Percentiles rank a stretch among this genome's conserved stretches.
phyloP scores from a whole-genome alignment of 1,140 invertebrate genomes.

The Pristionchus pacificus region DNA sequence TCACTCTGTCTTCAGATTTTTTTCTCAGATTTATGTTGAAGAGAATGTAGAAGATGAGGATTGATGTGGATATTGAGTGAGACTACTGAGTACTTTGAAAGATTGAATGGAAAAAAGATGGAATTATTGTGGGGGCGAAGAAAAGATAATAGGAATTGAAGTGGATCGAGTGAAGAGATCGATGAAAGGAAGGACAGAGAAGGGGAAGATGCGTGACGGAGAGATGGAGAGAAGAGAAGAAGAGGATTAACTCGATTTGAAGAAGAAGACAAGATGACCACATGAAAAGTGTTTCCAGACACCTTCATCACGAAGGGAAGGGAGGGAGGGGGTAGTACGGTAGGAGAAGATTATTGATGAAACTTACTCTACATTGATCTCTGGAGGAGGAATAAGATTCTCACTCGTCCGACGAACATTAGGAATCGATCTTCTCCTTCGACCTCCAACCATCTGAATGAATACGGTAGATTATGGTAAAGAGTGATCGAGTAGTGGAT shows the following conservation, averaged over 20 bases:
- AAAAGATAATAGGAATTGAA: conserved; percentile 7
- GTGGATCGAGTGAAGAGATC: conserved; percentile 8
- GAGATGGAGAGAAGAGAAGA: conserved; percentile 9
- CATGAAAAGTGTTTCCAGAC: conserved; percentile 11
- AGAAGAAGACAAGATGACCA: no score
- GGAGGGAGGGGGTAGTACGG: neutral
- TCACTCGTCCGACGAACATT: neutral
- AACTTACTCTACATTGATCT: neutral
- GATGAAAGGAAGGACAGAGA: neutral
- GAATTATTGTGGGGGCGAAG: conserved; percentile 2
- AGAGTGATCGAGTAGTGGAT: neutral
- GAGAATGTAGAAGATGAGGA: conserved; percentile 1
- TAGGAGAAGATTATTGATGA: neutral
- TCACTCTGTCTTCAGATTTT: no score
- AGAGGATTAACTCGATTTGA: conserved; percentile 1
- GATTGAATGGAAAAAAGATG: conserved; percentile 5
- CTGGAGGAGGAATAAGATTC: conserved; percentile 2
- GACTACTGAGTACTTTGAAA: conserved; percentile 3
- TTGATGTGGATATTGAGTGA: neutral
- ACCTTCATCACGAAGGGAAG: conserved; percentile 4
- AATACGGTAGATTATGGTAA: conserved; percentile 1
- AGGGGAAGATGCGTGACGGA: neutral
- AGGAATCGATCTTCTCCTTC: conserved; percentile 6
- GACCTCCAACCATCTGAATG: conserved; percentile 14
- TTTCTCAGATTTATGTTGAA: neutral